Percentiles rank a stretch among this genome's conserved stretches.
These are phyloP conservation scores for Pseudopleuronectes americanus DNA, from an alignment of 2,797 vertebrate species.

Conservation along the genomic window DNA sequence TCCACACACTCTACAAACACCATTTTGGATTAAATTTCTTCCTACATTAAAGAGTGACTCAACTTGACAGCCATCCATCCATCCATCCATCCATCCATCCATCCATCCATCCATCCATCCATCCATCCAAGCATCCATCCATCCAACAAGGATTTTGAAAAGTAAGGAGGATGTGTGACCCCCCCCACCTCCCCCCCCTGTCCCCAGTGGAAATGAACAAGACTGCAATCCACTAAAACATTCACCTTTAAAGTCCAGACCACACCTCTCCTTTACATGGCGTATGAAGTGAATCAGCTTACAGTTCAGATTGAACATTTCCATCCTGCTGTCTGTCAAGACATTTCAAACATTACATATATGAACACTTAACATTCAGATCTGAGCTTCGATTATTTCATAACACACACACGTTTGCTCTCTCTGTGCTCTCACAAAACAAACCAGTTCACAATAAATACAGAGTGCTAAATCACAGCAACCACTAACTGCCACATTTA, in stretches of 20 bases:
- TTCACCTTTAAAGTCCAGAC: slow-evolving; percentile 70
- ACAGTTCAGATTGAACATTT: slow-evolving; percentile 81
- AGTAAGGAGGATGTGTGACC: neutral
- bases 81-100: neutral
- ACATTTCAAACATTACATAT: neutral
- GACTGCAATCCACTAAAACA: neutral
- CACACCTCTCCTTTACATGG: slow-evolving; percentile 74
- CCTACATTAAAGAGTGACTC: no score
- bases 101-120: no score
- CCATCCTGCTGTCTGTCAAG: slow-evolving; percentile 69
- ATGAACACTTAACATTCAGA: neutral
- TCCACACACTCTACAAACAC: slow-evolving; percentile 72
- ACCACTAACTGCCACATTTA: no score
- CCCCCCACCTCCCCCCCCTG: no score
- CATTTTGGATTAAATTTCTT: neutral
- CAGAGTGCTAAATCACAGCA: neutral
- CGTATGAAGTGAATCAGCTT: slow-evolving; percentile 78
- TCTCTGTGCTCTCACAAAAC: neutral
- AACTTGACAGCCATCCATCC: neutral
- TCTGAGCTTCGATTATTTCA: neutral
- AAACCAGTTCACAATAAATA: neutral
- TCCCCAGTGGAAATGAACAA: neutral
- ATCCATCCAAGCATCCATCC: no score
- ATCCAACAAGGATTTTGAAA: neutral
- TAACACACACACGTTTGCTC: neutral